phyloP scores from a whole-genome alignment of 2,797 vertebrate genomes.

The Centroberyx gerrardi region DNA sequence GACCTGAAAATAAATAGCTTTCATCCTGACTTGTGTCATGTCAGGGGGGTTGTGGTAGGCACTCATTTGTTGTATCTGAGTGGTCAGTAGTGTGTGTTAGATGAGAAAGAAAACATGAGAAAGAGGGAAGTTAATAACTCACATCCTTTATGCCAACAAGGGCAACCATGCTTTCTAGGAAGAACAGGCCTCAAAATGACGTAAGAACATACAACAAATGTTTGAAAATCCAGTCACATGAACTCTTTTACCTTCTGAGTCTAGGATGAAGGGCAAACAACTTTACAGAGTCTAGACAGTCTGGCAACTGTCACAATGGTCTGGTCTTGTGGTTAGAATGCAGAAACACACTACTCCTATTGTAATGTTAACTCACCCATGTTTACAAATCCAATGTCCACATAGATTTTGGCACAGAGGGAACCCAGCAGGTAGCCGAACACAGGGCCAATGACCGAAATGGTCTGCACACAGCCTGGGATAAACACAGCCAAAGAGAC shows the following conservation, averaged over 20 bases:
- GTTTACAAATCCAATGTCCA: slow-evolving; percentile 93
- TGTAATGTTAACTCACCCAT: slow-evolving; percentile 84
- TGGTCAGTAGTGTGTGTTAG: too few relatives aligned
- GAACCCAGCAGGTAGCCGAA: slow-evolving; percentile 89
- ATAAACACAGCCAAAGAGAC: slow-evolving; percentile 28
- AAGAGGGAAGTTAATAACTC: too few relatives aligned
- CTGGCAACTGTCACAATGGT: neutral
- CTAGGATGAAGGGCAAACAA: neutral
- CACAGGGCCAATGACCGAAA: slow-evolving; percentile 90
- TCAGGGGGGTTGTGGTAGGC: too few relatives aligned
- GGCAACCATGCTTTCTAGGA: neutral
- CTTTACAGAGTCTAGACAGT: neutral
- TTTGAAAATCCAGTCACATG: neutral
- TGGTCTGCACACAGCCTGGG: slow-evolving; percentile 88
- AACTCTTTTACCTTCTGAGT: neutral
- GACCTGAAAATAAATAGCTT: too few relatives aligned
- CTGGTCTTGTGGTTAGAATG: neutral
- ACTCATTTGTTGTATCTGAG: too few relatives aligned
- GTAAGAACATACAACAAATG: neutral
- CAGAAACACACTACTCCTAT: neutral
- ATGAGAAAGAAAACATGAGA: too few relatives aligned
- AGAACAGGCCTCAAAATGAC: neutral
- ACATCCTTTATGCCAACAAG: neutral
- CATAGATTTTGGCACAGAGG: slow-evolving; percentile 89
- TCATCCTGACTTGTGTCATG: too few relatives aligned